Evolutionary conservation across 2,113 vertebrate genomes (phyloP), one percentile per base, ranked within the genome.

Genomic region (Labrus mixtus): DNA sequence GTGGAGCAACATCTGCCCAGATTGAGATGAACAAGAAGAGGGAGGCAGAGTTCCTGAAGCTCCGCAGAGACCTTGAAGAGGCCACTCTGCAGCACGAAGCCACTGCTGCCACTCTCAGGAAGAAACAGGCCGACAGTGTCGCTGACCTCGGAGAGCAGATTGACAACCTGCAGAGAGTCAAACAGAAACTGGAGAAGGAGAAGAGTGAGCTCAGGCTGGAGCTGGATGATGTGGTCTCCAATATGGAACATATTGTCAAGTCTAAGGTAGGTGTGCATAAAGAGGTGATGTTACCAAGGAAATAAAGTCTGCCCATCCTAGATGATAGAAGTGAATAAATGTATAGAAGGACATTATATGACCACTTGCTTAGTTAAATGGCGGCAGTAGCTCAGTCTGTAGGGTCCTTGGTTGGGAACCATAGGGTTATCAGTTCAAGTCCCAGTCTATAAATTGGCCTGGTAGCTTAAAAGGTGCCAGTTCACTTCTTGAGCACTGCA

Each of bases 21-120:
- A 91, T 95, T 51, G 94, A 95, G 88, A 93, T 95, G 93, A 95
- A 94, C 80, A 95, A 95, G 87, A 95, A 94, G 84, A 87, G 94
- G 70, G 94, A 95, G 79, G 87, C 92, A 0, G 94, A 95, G 87
- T 92, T 95, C 55, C 92, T 76, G 79, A 94, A 94, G 68, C 87
- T 95, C 10, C 92, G 94, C 69, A 90, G 94, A 84, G 94, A 95
- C 90, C 92, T 95, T 1, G 93, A 94, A 91, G 94, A 95, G 91
- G 89, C 93, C 55, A 94, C 94, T 60, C 89, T 95, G 89, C 93
- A 94, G 13, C 93, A 95, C 17, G 95, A 95, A 80, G 74, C 94
- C 78, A 94, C 93, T 0, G 79, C 94, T 16, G 88, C 94, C 53
- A 88, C 94, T 19, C 72, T 94, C 62, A 90, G 93, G 71, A 94